phyloP scores from a whole-genome alignment of 2,113 vertebrate species.

The Beaufortia kweichowensis region DNA sequence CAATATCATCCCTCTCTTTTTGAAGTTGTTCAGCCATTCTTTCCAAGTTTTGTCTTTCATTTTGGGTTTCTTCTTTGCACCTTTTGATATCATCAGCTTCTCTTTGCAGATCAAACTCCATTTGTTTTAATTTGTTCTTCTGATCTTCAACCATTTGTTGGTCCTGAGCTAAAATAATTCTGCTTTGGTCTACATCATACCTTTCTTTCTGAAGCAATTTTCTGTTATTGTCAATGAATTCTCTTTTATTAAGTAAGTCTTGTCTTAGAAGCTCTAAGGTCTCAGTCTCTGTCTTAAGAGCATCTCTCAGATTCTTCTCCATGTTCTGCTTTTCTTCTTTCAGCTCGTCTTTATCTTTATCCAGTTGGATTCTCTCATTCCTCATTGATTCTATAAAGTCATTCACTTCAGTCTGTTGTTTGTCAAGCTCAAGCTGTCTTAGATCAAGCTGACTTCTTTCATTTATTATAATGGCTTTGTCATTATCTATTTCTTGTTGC shows the following conservation, averaged over 20 bases:
- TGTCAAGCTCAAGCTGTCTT: slow-evolving; percentile 4
- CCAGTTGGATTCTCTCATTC: background rate
- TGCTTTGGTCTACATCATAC: background rate
- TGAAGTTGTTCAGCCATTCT: background rate
- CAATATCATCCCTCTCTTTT: background rate
- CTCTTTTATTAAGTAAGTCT: background rate
- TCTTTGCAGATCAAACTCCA: slow-evolving; percentile 25
- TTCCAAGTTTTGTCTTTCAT: background rate
- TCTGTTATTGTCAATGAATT: background rate
- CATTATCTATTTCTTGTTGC: background rate
- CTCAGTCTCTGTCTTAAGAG: background rate
- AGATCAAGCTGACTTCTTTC: slow-evolving; percentile 2
- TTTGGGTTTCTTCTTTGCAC: background rate
- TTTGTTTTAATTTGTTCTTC: slow-evolving; percentile 1
- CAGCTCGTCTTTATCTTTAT: slow-evolving; percentile 3
- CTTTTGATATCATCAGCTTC: background rate
- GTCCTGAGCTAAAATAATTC: background rate
- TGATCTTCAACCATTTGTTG: background rate
- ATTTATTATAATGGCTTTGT: background rate
- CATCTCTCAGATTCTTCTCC: background rate
- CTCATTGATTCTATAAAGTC: background rate
- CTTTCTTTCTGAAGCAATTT: background rate
- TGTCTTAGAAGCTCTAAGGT: background rate
- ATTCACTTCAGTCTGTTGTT: background rate
- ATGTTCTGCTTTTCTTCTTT: background rate